Conservation (phyloP, 1,140 invertebrate species). For the Ctenoplectra terminalis region DNA sequence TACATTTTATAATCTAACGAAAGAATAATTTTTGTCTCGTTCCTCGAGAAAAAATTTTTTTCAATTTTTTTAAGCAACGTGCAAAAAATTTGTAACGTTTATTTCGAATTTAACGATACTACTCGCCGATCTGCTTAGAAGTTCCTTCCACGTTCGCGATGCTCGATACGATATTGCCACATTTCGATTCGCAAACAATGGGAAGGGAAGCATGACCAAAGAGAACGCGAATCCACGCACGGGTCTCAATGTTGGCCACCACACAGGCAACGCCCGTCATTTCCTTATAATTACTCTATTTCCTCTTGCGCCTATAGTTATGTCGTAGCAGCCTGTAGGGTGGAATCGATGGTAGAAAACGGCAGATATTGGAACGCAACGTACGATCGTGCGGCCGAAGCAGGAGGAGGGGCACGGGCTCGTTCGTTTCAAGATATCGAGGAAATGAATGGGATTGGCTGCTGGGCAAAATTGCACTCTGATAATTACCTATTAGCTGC, state of each 20-base stretch:
- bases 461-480: conserved; percentile 71
- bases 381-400: conserved; percentile 54
- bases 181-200: conserved; percentile 40
- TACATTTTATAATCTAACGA: too few species aligned
- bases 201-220: conserved; percentile 44
- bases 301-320: conserved; percentile 68
- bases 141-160: background rate
- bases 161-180: background rate
- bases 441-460: conserved; percentile 79
- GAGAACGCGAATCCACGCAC: conserved; percentile 46
- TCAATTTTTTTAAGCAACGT: background rate
- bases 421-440: conserved; percentile 76
- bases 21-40: too few species aligned
- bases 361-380: conserved; percentile 68
- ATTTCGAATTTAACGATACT: background rate
- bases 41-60: background rate
- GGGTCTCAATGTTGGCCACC: conserved; percentile 69
- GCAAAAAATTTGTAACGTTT: too few species aligned
- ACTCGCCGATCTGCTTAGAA: background rate
- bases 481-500: conserved; percentile 80
- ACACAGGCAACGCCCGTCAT: conserved; percentile 78
- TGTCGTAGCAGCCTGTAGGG: conserved; percentile 49
- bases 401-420: conserved; percentile 36
- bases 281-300: conserved; percentile 81
- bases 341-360: conserved; percentile 76